phyloP scores from a whole-genome alignment of 1,140 invertebrate genomes.

The Hypsibius dujardini region DNA sequence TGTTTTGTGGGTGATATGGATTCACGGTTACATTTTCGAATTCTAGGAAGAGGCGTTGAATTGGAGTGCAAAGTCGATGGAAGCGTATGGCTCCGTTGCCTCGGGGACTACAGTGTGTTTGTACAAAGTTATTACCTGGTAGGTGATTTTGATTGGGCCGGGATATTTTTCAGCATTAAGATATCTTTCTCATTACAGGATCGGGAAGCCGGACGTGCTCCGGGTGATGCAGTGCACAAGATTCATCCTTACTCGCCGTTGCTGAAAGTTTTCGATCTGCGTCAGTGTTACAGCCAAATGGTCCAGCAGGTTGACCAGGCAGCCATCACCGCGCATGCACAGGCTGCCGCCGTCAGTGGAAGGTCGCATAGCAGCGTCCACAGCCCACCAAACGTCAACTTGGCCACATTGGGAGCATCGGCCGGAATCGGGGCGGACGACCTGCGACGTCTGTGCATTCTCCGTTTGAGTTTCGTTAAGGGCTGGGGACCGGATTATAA shows the following conservation, averaged over 20 bases:
- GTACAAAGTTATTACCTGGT: slow-evolving; percentile 88
- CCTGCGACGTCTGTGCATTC: slow-evolving; percentile 75
- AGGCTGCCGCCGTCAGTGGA: slow-evolving; percentile 88
- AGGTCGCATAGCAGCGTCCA: too few species aligned
- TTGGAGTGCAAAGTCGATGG: slow-evolving; percentile 79
- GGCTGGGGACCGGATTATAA: slow-evolving; percentile 99
- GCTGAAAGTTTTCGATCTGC: slow-evolving; percentile 64
- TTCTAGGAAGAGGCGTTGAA: slow-evolving; percentile 68
- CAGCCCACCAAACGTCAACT: slow-evolving; percentile 38
- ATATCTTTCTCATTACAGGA: slow-evolving; percentile 42
- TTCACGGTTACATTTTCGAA: too few species aligned
- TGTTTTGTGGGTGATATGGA: too few species aligned
- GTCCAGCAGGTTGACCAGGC: slow-evolving; percentile 74
- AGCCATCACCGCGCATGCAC: slow-evolving; percentile 79
- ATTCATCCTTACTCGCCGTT: slow-evolving; percentile 57
- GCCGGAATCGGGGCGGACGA: slow-evolving; percentile 95
- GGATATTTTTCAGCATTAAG: too few species aligned
- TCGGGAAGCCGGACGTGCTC: slow-evolving; percentile 79
- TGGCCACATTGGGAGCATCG: slow-evolving; percentile 31
- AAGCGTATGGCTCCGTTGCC: slow-evolving; percentile 77
- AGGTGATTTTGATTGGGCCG: not conserved
- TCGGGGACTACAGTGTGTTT: slow-evolving; percentile 66
- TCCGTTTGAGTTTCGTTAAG: slow-evolving; percentile 92
- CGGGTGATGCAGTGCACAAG: slow-evolving; percentile 95
- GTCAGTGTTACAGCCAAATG: slow-evolving; percentile 92